Percentiles rank a stretch among this genome's conserved stretches.
phyloP scores from a whole-genome alignment of 2,888 invertebrate species.

The Trimorus sp. region DNA sequence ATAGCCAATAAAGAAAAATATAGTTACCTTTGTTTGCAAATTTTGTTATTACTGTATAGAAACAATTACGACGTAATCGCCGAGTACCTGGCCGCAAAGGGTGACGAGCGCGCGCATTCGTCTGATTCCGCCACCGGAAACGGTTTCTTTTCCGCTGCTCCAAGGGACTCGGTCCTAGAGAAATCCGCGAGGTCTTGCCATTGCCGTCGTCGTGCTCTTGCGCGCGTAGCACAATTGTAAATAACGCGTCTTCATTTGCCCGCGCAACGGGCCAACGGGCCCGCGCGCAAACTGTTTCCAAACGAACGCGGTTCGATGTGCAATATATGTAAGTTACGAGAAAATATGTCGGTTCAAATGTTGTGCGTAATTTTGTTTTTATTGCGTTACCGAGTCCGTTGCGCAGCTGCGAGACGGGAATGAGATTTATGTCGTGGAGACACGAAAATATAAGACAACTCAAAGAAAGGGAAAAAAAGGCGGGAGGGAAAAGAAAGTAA shows the following conservation, averaged over 20 bases:
- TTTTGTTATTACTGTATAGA: constrained; percentile 79
- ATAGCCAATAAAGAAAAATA: too few species aligned
- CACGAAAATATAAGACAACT: constrained; percentile 65
- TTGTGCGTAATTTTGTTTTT: constrained; percentile 63
- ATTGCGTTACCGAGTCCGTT: constrained; percentile 65
- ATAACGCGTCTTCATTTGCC: constrained; percentile 56
- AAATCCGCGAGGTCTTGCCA: constrained; percentile 53
- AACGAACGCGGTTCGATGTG: constrained; percentile 56
- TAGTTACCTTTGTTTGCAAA: constrained; percentile 77
- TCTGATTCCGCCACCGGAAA: constrained; percentile 62
- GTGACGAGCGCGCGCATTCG: constrained; percentile 68
- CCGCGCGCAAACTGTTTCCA: constrained; percentile 40
- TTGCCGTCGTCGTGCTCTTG: constrained; percentile 36
- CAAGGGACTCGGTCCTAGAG: constrained; percentile 59
- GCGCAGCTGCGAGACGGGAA: constrained; percentile 66
- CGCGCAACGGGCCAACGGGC: constrained; percentile 1
- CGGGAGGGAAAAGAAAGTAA: neutral
- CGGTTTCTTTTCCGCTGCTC: constrained; percentile 68
- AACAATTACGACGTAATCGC: constrained; percentile 74
- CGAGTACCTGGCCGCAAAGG: constrained; percentile 71
- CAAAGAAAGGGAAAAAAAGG: constrained; percentile 54
- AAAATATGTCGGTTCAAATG: constrained; percentile 52
- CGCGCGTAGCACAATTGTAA: constrained; percentile 56
- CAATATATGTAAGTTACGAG: constrained; percentile 62
- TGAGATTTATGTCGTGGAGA: constrained; percentile 65